Conservation (phyloP, 2,888 invertebrate species). For the Ormyrus rosae region DNA sequence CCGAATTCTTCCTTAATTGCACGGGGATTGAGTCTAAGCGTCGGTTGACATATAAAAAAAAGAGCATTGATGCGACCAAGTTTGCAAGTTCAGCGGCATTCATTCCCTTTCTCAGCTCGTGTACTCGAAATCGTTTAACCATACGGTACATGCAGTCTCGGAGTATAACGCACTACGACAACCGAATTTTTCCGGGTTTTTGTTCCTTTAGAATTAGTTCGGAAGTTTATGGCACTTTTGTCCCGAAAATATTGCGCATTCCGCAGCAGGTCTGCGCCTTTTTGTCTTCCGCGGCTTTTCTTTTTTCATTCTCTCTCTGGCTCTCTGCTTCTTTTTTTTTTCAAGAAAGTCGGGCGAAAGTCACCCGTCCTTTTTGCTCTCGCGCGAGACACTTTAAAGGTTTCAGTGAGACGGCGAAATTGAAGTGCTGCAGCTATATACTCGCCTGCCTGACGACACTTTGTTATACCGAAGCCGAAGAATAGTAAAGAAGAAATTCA, state of each 20-base stretch:
- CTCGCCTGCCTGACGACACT: constrained; percentile 24
- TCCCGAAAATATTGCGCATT: constrained; percentile 16
- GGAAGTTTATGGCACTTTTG: constrained; percentile 30
- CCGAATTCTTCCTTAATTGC: constrained; percentile 37
- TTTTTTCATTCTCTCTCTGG: background rate
- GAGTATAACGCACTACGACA: background rate
- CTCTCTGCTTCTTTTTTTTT: constrained; percentile 16
- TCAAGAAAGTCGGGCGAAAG: constrained; percentile 52
- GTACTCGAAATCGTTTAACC: no score
- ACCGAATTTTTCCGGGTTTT: background rate
- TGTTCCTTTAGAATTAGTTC: background rate
- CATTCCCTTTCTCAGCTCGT: no score
- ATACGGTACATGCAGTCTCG: background rate
- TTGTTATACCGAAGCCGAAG: constrained; percentile 38
- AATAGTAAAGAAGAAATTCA: constrained; percentile 29
- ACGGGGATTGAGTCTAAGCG: background rate
- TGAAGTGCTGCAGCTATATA: constrained; percentile 47
- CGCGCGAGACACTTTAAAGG: constrained; percentile 62
- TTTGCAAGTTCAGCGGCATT: no score
- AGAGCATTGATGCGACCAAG: background rate
- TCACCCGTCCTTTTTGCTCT: constrained; percentile 51
- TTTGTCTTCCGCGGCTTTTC: constrained; percentile 15
- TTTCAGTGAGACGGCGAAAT: constrained; percentile 51
- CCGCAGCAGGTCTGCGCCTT: background rate
- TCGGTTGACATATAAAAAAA: background rate